Evolutionary conservation across 2,113 vertebrate species (phyloP), one percentile per base, ranked within the genome.

Genomic region (Paedocypris sp.): DNA sequence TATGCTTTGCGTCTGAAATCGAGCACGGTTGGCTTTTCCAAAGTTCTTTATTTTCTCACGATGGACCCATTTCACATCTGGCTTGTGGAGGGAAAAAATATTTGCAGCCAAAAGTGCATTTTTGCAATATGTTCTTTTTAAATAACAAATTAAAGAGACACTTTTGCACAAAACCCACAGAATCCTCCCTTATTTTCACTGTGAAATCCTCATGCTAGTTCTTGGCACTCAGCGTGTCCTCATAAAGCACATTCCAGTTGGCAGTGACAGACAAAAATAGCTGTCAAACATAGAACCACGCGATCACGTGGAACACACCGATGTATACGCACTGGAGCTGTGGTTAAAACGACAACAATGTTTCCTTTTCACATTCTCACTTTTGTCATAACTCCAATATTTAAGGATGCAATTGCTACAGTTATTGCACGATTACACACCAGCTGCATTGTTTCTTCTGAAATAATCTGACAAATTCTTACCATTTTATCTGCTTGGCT

Each of bases 401-500:
- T n/a, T n/a, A n/a, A n/a, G n/a, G n/a, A n/a, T n/a, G n/a, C n/a
- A n/a, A n/a, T n/a, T n/a, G n/a, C n/a, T n/a, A n/a, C n/a, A n/a
- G n/a, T n/a, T n/a, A n/a, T n/a, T n/a, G n/a, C n/a, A n/a, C n/a
- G n/a, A n/a, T n/a, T n/a, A n/a, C n/a, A n/a, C n/a, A n/a, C n/a
- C n/a, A n/a, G n/a, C n/a, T n/a, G n/a, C n/a, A n/a, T n/a, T n/a
- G n/a, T n/a, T n/a, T n/a, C n/a, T n/a, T n/a, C n/a, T n/a, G n/a
- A 10, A 29, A 56, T 18, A 12, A 3, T 3, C 1, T 8, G 6
- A 29, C 2, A 13, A 11, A 12, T 9, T 60, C 83, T 83, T 84
- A 87, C 85, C 84, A 87, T 84, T 87, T 87, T 6, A 85, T 70
- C 73, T 80, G 84, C 6, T 66, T 72, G 33, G 71, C 84, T 59